These are phyloP conservation scores for Pampusana beccarii DNA, from an alignment of 2,113 vertebrate genomes.

Conservation along the genomic window DNA sequence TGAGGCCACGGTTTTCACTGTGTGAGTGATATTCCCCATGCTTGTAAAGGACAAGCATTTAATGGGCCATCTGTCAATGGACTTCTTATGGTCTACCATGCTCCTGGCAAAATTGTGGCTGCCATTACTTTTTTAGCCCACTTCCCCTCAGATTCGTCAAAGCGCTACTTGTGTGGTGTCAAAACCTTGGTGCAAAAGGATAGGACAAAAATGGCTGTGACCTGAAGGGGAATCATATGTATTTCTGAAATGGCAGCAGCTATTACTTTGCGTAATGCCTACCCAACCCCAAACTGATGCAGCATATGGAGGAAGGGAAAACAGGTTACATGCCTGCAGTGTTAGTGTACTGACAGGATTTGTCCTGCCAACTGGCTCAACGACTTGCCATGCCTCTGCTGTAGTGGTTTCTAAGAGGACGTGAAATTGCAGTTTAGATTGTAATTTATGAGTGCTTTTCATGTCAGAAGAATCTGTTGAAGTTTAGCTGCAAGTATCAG, in stretches of 20 bases:
- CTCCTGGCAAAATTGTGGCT: not conserved
- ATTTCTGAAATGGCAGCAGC: slow-evolving; percentile 15
- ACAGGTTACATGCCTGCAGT: slow-evolving; percentile 61
- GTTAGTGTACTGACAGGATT: slow-evolving; percentile 40
- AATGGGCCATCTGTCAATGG: slow-evolving; percentile 30
- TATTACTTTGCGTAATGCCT: slow-evolving; percentile 1
- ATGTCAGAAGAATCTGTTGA: slow-evolving; percentile 12
- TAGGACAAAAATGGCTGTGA: not conserved
- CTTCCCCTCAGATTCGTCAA: not conserved
- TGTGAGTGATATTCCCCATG: not conserved
- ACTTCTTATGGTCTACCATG: not conserved
- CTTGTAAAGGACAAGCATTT: not conserved
- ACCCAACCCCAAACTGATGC: not conserved
- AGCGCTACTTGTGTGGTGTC: not conserved
- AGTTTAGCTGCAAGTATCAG: not conserved
- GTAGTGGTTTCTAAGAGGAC: slow-evolving; percentile 23
- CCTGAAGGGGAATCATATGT: not conserved
- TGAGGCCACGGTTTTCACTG: not conserved
- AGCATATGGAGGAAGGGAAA: slow-evolving; percentile 66
- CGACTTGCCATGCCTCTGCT: slow-evolving; percentile 45
- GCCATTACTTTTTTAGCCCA: not conserved
- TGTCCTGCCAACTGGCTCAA: slow-evolving; percentile 47
- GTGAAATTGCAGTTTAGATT: not conserved
- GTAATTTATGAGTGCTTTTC: slow-evolving; percentile 9
- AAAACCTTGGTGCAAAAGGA: not conserved